Percentiles rank a stretch among this genome's conserved stretches.
Conservation (phyloP, 2,113 vertebrate species). For the Eulemur rufifrons region DNA sequence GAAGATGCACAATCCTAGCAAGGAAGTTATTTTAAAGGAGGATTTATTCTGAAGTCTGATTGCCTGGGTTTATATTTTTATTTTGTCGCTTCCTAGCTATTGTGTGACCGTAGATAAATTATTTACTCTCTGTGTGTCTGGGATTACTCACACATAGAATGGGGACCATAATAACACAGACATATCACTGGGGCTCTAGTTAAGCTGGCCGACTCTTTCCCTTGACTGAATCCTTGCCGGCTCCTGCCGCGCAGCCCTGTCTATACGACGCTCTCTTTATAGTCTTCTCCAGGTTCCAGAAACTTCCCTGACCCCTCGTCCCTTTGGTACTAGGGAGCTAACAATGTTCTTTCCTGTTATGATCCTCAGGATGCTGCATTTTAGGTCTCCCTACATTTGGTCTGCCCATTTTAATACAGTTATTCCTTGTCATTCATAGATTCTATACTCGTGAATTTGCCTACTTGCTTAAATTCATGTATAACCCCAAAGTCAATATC, state of each 20-base stretch:
- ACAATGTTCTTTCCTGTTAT: background rate
- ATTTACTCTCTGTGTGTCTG: background rate
- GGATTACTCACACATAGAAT: background rate
- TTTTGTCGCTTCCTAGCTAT: background rate
- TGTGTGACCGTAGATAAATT: background rate
- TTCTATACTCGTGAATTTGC: background rate
- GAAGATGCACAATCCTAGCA: fast-evolving
- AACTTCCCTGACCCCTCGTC: background rate
- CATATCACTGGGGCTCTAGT: background rate
- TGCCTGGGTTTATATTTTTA: background rate
- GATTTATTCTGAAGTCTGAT: fast-evolving
- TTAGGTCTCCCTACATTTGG: background rate
- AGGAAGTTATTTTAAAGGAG: no score
- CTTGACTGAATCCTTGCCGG: background rate
- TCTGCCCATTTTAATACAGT: background rate
- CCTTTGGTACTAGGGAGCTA: background rate
- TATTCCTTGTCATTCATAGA: background rate
- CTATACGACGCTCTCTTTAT: background rate
- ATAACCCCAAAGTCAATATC: background rate
- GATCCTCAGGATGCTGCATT: background rate
- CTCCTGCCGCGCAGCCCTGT: background rate
- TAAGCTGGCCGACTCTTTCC: background rate
- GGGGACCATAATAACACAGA: background rate
- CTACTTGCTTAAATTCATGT: background rate
- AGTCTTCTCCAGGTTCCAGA: background rate